These are phyloP conservation scores for Poecilia wingei DNA, from an alignment of 2,797 vertebrate species.

Conservation along the genomic window DNA sequence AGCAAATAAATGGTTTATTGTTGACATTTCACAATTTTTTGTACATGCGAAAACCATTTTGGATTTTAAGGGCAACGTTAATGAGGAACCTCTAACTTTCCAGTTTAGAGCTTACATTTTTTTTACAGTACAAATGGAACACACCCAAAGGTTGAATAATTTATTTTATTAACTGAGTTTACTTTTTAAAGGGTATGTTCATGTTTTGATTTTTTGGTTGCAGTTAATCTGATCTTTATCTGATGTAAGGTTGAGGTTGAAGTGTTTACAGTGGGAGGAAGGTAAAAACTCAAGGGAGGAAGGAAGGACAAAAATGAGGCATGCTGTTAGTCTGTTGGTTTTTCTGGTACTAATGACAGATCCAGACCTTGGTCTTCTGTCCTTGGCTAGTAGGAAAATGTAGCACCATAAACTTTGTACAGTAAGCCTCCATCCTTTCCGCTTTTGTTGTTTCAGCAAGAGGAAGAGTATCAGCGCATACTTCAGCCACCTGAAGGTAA, in stretches of 20 bases:
- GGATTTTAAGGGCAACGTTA: background rate
- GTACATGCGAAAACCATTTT: background rate
- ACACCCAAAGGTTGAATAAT: too few species aligned
- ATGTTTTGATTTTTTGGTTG: conserved; percentile 4
- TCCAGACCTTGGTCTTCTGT: conserved; percentile 64
- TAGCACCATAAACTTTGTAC: conserved; percentile 18
- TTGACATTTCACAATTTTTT: background rate
- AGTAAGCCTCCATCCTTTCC: conserved; percentile 38
- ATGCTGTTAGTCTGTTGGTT: conserved; percentile 62
- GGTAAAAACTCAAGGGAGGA: conserved; percentile 53
- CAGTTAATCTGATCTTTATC: conserved; percentile 5
- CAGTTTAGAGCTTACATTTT: background rate
- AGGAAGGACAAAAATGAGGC: conserved; percentile 66
- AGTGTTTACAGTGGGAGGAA: conserved; percentile 63
- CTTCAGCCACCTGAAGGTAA: conserved; percentile 78
- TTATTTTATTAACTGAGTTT: background rate
- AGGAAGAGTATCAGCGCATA: conserved; percentile 74
- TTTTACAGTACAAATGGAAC: background rate
- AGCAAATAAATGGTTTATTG: background rate
- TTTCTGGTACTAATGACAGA: conserved; percentile 53
- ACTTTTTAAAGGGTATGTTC: background rate
- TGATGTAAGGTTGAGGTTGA: conserved; percentile 21
- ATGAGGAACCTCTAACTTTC: background rate
- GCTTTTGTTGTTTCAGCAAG: conserved; percentile 71
- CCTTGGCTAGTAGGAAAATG: conserved; percentile 46